A percentile compares a stretch with the other conserved stretches of the same genome.
These are phyloP conservation scores for Ptychadena robeensis DNA, from an alignment of 2,797 vertebrate genomes.

Conservation along the genomic window DNA sequence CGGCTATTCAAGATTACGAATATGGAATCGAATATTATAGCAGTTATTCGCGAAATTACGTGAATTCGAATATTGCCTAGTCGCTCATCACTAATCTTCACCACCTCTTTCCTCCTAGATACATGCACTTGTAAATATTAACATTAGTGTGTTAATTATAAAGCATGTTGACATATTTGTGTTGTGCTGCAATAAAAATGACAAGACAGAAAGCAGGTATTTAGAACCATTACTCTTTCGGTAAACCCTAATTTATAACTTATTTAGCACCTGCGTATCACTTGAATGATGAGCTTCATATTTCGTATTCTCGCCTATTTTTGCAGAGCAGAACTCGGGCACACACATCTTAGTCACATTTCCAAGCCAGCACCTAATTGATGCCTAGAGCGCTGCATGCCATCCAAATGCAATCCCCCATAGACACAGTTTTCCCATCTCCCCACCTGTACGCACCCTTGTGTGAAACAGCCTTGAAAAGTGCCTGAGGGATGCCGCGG, in stretches of 20 bases:
- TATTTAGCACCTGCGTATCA: conserved; percentile 9
- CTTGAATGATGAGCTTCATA: background rate
- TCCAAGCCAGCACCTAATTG: conserved; percentile 60
- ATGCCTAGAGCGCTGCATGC: conserved; percentile 52
- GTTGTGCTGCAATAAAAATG: background rate
- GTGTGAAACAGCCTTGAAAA: conserved; percentile 42
- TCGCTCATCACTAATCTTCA: too few relatives aligned
- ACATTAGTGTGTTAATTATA: too few relatives aligned
- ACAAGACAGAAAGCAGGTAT: background rate
- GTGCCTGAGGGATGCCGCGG: conserved; percentile 50
- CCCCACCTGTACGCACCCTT: conserved; percentile 34
- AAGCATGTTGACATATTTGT: too few relatives aligned
- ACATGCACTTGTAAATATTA: too few relatives aligned
- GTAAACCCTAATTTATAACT: background rate
- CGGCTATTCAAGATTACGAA: too few relatives aligned
- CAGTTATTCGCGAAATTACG: too few relatives aligned
- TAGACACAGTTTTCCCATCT: conserved; percentile 37
- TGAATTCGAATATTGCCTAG: too few relatives aligned
- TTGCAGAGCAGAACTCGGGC: conserved; percentile 8
- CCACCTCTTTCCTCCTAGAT: too few relatives aligned
- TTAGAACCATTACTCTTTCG: background rate
- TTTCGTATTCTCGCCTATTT: background rate
- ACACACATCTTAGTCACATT: conserved; percentile 46
- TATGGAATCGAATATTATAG: too few relatives aligned
- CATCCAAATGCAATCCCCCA: conserved; percentile 47